Evolutionary conservation across 2,797 vertebrate genomes (phyloP).

Genomic region (Carcharodon carcharias): DNA sequence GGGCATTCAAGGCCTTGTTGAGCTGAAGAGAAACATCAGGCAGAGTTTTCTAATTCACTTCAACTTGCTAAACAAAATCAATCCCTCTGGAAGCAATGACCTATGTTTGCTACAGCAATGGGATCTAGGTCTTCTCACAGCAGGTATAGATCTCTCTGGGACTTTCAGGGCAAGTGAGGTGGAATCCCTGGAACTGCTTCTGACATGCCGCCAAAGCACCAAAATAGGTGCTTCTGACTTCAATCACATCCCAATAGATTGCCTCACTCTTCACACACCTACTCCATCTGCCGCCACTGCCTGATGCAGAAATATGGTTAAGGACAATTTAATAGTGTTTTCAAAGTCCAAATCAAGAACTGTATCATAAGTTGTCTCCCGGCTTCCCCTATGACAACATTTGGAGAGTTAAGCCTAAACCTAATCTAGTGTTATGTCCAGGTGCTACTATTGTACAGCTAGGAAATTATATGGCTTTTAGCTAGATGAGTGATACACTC

Average conservation of each 20-base stretch:
- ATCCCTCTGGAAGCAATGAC: not conserved
- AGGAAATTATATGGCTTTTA: not conserved
- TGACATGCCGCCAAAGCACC: not conserved
- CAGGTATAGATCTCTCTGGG: not conserved
- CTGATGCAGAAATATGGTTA: not conserved
- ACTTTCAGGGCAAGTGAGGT: no score
- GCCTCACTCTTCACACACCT: not conserved
- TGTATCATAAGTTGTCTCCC: not conserved
- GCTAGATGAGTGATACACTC: not conserved
- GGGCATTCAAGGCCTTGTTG: not conserved
- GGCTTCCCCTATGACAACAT: not conserved
- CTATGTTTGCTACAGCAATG: not conserved
- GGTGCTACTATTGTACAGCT: not conserved
- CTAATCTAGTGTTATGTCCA: not conserved
- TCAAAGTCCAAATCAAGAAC: not conserved
- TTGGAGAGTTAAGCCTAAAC: not conserved
- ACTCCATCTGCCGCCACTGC: not conserved
- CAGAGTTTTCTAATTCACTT: no score
- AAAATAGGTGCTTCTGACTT: not conserved
- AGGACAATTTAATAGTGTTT: not conserved
- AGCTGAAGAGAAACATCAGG: not conserved
- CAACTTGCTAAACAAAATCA: not conserved
- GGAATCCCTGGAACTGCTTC: not conserved
- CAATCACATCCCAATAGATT: not conserved
- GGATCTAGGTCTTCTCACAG: not conserved